Percentiles rank a stretch among this genome's conserved stretches.
phyloP scores from a whole-genome alignment of 2,888 invertebrate species.

The Fragum sueziense region DNA sequence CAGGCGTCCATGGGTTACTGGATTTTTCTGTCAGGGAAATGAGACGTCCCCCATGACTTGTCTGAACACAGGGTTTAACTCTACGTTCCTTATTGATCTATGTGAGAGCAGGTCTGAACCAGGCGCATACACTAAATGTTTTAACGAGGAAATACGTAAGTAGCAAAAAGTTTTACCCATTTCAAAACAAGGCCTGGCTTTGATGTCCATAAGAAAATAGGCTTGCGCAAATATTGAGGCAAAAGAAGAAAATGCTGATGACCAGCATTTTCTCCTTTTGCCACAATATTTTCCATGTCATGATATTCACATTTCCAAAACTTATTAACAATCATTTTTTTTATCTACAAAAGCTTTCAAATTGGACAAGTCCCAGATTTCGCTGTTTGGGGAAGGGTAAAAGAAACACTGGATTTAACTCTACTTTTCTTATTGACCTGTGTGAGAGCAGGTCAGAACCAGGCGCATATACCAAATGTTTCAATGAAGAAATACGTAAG shows the following conservation, averaged over 20 bases:
- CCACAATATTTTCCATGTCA: no score
- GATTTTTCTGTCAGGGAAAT: slow-evolving; percentile 71
- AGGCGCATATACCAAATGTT: slow-evolving; percentile 75
- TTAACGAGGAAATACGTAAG: slow-evolving; percentile 70
- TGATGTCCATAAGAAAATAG: no score
- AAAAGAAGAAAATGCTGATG: no score
- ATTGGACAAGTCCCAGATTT: no score
- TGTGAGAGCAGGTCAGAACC: slow-evolving; percentile 63
- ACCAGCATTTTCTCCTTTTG: no score
- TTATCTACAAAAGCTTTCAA: no score
- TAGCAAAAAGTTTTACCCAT: background rate
- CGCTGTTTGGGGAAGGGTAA: no score
- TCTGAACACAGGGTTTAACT: slow-evolving; percentile 75
- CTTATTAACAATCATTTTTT: no score
- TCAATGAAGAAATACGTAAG: slow-evolving; percentile 70
- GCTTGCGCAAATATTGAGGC: no score
- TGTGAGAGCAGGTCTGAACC: slow-evolving; percentile 63
- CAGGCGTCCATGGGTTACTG: slow-evolving; percentile 65
- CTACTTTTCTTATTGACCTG: slow-evolving; percentile 63
- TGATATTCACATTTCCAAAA: no score
- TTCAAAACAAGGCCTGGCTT: no score
- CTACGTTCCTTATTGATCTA: slow-evolving; percentile 63
- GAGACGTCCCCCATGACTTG: slow-evolving; percentile 72
- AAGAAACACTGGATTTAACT: slow-evolving; percentile 76
- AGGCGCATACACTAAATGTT: slow-evolving; percentile 75